Percentiles rank a stretch among this genome's conserved stretches.
Conservation (phyloP, 1,140 invertebrate genomes). For the Drosophila insularis region DNA sequence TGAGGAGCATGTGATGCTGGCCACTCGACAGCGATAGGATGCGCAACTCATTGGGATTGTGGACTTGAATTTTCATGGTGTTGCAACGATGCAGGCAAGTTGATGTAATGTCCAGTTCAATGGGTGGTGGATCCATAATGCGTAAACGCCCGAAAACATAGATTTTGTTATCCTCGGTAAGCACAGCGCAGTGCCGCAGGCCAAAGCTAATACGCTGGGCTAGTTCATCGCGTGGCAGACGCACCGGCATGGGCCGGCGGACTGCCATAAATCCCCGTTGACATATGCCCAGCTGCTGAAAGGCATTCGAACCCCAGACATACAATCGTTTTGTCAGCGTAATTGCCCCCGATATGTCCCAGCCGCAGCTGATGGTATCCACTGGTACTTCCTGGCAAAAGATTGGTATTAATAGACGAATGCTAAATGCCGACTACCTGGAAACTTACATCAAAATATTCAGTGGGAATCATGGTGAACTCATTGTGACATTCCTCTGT, state of each 20-base stretch:
- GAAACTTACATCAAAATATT: conserved; percentile 62
- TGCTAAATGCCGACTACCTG: conserved; percentile 45
- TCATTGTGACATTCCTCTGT: conserved; percentile 64
- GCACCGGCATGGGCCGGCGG: conserved; percentile 80
- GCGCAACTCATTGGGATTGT: conserved; percentile 58
- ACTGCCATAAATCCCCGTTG: conserved; percentile 83
- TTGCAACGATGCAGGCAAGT: conserved; percentile 68
- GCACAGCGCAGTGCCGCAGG: conserved; percentile 87
- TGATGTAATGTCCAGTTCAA: conserved; percentile 69
- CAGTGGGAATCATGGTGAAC: conserved; percentile 64
- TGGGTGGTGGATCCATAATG: conserved; percentile 66
- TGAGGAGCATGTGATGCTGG: conserved; percentile 88
- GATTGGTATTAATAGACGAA: conserved; percentile 84
- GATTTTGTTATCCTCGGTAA: conserved; percentile 84
- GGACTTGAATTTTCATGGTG: conserved; percentile 63
- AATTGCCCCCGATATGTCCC: conserved; percentile 88
- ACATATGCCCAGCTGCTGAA: conserved; percentile 88
- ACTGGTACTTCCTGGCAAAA: conserved; percentile 83
- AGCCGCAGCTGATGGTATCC: conserved; percentile 86
- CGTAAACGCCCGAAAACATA: conserved; percentile 71
- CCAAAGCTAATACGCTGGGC: conserved; percentile 84
- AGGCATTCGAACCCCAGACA: conserved; percentile 90
- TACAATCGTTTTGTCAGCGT: conserved; percentile 86
- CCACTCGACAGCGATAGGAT: conserved; percentile 84
- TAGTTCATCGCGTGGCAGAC: conserved; percentile 67